Percentiles rank a stretch among this genome's conserved stretches.
These are phyloP conservation scores for Lampropteryx suffumata DNA, from an alignment of 2,888 invertebrate genomes.

Conservation along the genomic window DNA sequence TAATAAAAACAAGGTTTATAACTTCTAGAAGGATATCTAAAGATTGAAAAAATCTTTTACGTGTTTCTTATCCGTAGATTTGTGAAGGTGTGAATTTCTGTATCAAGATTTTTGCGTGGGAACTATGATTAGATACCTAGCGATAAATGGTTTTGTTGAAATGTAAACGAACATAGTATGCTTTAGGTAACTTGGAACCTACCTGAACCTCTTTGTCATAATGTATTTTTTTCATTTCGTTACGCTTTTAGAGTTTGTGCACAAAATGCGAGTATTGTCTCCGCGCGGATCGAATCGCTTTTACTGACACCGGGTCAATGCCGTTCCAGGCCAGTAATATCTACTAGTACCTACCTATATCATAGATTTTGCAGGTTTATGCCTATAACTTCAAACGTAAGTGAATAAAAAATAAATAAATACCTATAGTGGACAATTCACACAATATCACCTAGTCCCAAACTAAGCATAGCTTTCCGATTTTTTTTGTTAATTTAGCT, in stretches of 20 bases:
- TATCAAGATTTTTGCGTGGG: slow-evolving; percentile 33
- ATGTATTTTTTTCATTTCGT: not conserved
- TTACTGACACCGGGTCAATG: slow-evolving; percentile 17
- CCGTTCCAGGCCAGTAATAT: slow-evolving; percentile 9
- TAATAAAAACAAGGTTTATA: slow-evolving; percentile 25
- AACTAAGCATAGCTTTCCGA: too few species aligned
- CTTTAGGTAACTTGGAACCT: too few species aligned
- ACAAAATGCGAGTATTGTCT: slow-evolving; percentile 17
- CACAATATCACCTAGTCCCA: too few species aligned
- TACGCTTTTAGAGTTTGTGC: not conserved
- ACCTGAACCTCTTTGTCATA: too few species aligned
- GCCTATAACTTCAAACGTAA: too few species aligned
- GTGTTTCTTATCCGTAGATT: slow-evolving; percentile 16
- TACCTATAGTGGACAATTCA: too few species aligned
- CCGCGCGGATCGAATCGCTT: slow-evolving; percentile 9
- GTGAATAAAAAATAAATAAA: too few species aligned
- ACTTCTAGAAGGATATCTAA: slow-evolving; percentile 24
- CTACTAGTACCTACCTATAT: not conserved
- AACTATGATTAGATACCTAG: slow-evolving; percentile 14
- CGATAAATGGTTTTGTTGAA: slow-evolving; percentile 12
- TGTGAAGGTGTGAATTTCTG: slow-evolving; percentile 25
- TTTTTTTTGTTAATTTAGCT: too few species aligned
- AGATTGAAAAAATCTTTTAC: slow-evolving; percentile 21
- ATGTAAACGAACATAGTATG: too few species aligned
- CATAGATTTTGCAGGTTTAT: not conserved